Conservation (phyloP, 2,888 invertebrate genomes). For the Petrolisthes cinctipes region DNA sequence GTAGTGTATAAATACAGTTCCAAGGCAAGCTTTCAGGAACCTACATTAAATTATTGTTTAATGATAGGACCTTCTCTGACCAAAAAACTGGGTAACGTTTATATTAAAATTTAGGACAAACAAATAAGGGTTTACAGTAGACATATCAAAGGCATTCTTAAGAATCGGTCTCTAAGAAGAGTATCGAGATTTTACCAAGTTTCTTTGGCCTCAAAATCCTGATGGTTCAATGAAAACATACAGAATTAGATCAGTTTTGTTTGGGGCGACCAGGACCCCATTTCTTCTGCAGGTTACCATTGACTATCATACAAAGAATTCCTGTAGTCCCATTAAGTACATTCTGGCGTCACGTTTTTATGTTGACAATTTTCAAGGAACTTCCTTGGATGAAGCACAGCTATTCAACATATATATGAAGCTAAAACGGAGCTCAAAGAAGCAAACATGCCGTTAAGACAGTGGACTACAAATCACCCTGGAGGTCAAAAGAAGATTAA, state of each 20-base stretch:
- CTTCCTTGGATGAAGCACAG: neutral
- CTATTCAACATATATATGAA: neutral
- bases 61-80: no score
- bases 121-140: neutral
- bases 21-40: neutral
- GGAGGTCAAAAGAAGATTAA: neutral
- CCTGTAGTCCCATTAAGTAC: neutral
- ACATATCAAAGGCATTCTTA: neutral
- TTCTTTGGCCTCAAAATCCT: conserved; percentile 14
- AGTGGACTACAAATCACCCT: neutral
- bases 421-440: neutral
- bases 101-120: neutral
- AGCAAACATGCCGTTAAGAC: neutral
- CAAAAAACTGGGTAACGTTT: neutral
- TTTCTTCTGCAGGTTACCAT: conserved; percentile 3
- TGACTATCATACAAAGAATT: neutral
- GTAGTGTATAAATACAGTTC: neutral
- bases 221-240: conserved; percentile 8
- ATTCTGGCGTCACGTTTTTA: conserved; percentile 4
- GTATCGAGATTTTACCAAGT: conserved; percentile 3
- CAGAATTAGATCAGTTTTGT: conserved; percentile 20
- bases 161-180: neutral
- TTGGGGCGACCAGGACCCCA: conserved; percentile 14
- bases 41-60: neutral
- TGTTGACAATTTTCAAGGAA: conserved; percentile 16